phyloP scores from a whole-genome alignment of 2,888 invertebrate species.

The Dryadula phaetusa region DNA sequence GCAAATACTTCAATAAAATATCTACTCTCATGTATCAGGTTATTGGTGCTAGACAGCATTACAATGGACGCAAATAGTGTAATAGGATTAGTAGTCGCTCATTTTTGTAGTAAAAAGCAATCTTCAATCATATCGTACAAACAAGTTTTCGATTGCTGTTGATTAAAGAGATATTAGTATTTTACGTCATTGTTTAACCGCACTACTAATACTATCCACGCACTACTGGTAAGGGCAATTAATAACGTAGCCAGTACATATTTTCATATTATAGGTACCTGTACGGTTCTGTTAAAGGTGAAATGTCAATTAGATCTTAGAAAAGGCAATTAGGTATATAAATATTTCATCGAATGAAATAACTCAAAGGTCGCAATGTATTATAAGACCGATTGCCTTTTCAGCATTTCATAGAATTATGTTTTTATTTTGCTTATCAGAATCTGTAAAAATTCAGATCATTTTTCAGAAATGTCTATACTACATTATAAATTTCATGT shows the following conservation, averaged over 20 bases:
- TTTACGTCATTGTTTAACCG: neutral
- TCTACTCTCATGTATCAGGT: constrained; percentile 22
- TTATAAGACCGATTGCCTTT: neutral
- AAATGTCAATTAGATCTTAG: neutral
- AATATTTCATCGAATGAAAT: constrained; percentile 1
- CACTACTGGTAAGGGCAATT: constrained; percentile 13
- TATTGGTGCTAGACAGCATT: neutral
- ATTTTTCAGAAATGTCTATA: neutral
- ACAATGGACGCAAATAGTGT: constrained; percentile 18
- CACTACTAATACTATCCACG: constrained; percentile 16
- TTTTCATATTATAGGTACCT: neutral
- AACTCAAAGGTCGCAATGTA: neutral
- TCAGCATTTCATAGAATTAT: neutral
- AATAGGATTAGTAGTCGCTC: constrained; percentile 14
- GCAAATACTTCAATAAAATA: neutral
- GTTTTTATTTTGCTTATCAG: neutral
- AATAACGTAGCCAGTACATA: constrained; percentile 7
- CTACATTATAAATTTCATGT: neutral
- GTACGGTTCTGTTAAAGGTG: constrained; percentile 11
- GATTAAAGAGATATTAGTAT: neutral
- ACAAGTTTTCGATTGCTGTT: neutral
- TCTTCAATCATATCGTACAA: neutral
- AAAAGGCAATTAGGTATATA: neutral
- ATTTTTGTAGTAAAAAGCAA: neutral
- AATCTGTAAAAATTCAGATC: neutral